Evolutionary conservation across 2,797 vertebrate species (phyloP).

Genomic region (Poecilia gillii): DNA sequence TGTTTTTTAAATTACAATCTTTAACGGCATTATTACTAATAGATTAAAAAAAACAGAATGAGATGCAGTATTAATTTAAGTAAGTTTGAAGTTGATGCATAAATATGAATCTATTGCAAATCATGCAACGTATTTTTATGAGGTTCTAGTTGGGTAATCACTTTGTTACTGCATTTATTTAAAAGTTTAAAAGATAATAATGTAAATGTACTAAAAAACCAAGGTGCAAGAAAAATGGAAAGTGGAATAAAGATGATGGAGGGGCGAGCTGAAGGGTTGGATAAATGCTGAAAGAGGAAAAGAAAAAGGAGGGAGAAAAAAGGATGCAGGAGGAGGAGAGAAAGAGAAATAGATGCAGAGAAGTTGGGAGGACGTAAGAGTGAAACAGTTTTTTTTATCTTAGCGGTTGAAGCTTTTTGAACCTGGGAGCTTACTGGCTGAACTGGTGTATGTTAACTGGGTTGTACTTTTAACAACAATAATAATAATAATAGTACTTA

Average conservation of each 20-base stretch:
- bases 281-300: conserved; percentile 3
- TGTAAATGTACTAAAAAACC: not conserved
- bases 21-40: not conserved
- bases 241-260: not conserved
- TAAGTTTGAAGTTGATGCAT: not conserved
- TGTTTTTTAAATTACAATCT: not conserved
- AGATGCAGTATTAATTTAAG: not conserved
- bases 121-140: not conserved
- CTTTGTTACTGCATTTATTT: not conserved
- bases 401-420: conserved; percentile 36
- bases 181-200: not conserved
- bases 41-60: not conserved
- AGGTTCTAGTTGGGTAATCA: not conserved
- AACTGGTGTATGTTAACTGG: not conserved
- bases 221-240: not conserved
- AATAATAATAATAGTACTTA: not conserved
- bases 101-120: not conserved
- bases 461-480: not conserved
- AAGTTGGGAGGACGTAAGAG: not conserved
- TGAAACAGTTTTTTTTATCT: conserved; percentile 25
- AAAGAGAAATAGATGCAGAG: conserved; percentile 2
- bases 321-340: conserved; percentile 12
- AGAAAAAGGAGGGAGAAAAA: conserved; percentile 6
- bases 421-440: conserved; percentile 16
- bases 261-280: not conserved